Conservation (phyloP, 2,113 vertebrate species). For the Fulmarus glacialis region DNA sequence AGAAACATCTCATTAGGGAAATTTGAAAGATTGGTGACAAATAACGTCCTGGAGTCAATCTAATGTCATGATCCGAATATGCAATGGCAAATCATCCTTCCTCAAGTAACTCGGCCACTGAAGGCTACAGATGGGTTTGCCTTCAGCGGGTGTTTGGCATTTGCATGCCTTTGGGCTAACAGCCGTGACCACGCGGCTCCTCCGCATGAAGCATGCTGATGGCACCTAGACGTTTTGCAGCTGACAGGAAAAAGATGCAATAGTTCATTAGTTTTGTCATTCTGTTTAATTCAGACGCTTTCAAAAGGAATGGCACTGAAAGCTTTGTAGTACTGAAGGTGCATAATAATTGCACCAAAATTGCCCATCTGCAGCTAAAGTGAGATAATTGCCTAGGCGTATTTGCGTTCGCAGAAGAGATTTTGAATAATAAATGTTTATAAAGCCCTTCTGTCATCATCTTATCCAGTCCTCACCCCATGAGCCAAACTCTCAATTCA, state of each 20-base stretch:
- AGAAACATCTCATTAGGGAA: background rate
- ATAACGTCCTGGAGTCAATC: background rate
- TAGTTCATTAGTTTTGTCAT: constrained; percentile 54
- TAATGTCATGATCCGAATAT: background rate
- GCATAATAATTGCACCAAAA: constrained; percentile 63
- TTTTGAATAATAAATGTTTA: constrained; percentile 69
- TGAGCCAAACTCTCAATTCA: constrained; percentile 34
- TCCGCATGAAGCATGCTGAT: background rate
- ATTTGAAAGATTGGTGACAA: background rate
- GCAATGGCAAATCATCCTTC: background rate
- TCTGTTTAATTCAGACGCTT: constrained; percentile 50
- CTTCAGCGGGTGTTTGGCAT: background rate
- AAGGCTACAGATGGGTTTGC: background rate
- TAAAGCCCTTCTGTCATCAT: constrained; percentile 57
- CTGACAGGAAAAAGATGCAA: constrained; percentile 59
- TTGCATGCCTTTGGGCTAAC: background rate
- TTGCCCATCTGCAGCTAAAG: constrained; percentile 65
- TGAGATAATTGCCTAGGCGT: constrained; percentile 61
- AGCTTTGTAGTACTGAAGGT: constrained; percentile 66
- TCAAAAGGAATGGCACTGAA: constrained; percentile 54
- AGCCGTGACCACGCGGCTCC: background rate
- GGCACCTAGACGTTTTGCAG: constrained; percentile 32
- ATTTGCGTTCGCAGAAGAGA: constrained; percentile 41
- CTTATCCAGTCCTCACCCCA: constrained; percentile 11
- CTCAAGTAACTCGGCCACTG: background rate